Percentiles rank a stretch among this genome's conserved stretches.
Evolutionary conservation across 2,888 invertebrate genomes (phyloP).

Genomic region (Lissocephala sabroskyi): DNA sequence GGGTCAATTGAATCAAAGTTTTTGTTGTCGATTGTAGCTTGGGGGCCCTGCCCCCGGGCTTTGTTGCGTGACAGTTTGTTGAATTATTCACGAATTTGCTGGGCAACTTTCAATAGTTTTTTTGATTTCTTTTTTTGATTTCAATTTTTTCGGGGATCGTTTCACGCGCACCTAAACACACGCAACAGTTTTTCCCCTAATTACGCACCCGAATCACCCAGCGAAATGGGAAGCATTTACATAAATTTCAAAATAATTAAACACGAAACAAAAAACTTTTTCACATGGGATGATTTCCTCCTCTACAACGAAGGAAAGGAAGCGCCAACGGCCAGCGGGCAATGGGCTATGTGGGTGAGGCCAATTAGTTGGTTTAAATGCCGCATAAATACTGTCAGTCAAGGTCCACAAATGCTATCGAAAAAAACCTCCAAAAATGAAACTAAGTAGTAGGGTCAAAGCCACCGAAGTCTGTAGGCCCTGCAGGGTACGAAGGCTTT

Average conservation of each 20-base stretch:
- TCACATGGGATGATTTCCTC: too few relatives aligned
- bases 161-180: conserved; percentile 64
- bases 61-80: conserved; percentile 64
- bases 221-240: conserved; percentile 46
- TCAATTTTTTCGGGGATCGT: conserved; percentile 23
- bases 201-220: conserved; percentile 46
- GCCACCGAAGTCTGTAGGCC: too few relatives aligned
- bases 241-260: conserved; percentile 66
- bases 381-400: conserved; percentile 68
- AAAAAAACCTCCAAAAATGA: too few relatives aligned
- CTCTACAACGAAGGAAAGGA: too few relatives aligned
- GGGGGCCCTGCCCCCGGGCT: conserved; percentile 6
- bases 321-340: neutral
- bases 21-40: neutral
- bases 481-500: too few relatives aligned
- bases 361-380: conserved; percentile 68
- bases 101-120: conserved; percentile 25
- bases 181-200: conserved; percentile 42
- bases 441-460: too few relatives aligned
- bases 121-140: conserved; percentile 13
- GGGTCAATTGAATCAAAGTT: too few relatives aligned
- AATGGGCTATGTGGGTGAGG: neutral
- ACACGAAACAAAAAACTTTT: conserved; percentile 53
- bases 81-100: conserved; percentile 59
- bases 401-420: too few relatives aligned